Evolutionary conservation across 2,113 vertebrate genomes (phyloP), one percentile per base, ranked within the genome.

Genomic region (Hippoglossus stenolepis): DNA sequence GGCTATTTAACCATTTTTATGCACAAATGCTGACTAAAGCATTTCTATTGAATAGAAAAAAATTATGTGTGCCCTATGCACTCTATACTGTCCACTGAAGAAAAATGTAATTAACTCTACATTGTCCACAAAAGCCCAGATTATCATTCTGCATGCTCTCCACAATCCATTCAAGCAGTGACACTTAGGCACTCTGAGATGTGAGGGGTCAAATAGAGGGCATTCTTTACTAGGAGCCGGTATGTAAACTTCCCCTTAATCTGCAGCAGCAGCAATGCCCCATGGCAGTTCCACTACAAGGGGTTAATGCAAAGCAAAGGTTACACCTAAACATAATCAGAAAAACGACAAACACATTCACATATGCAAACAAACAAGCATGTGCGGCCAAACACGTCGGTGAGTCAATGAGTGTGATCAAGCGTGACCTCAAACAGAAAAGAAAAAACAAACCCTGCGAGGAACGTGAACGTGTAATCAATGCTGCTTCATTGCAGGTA

Each of bases 131-230:
- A 18, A 75, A 64, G 47, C 35, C 47, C 63, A 74, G 40, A 54
- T 83, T 63, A 82, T 84, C 56, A 62, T 71, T 85, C 63, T 58
- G 40, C 31, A 35, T 65, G 28, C 26, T 72, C 43, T 73, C 60
- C 17, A 59, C 67, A 31, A 70, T 63, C 67, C 65, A 70, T 70
- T 84, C n/a, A 79, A 31, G 49, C 63, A 12, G 61, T 54, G 72
- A 84, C 64, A 74, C 62, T 65, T n/a, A 62, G 38, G 62, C 68
- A 15, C 66, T 26, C 49, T 5, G 6, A 71, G 40, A 70, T 65
- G 61, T 72, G 61, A 54, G 13, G 23, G 79, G 85, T 90, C 85
- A 89, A 73, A 77, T 61, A 69, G 78, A 84, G 75, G 80, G 12
- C 70, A 45, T 66, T 78, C 67, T 73, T 47, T 65, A 58, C 77